A percentile compares a stretch with the other conserved stretches of the same genome.
phyloP scores from a whole-genome alignment of 1,140 invertebrate genomes.

The Conus ventricosus region DNA sequence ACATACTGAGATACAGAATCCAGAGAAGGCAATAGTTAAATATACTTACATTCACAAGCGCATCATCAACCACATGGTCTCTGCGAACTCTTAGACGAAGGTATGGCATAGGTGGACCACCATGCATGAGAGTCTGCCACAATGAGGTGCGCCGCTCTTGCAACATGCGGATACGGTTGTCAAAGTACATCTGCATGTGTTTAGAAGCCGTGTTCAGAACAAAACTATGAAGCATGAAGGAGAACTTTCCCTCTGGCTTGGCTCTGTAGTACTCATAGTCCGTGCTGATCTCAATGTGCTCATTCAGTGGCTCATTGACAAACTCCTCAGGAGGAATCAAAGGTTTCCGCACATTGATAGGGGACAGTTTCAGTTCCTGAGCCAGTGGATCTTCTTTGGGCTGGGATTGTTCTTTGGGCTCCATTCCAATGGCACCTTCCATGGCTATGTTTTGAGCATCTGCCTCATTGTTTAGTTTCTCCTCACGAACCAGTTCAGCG shows the following conservation, averaged over 20 bases:
- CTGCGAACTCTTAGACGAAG: slow-evolving; percentile 87
- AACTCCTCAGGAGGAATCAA: slow-evolving; percentile 91
- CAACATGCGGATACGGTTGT: slow-evolving; percentile 96
- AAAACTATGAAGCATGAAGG: slow-evolving; percentile 93
- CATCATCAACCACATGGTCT: slow-evolving; percentile 93
- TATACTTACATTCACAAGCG: slow-evolving; percentile 86
- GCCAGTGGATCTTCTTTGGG: slow-evolving; percentile 74
- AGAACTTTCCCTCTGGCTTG: slow-evolving; percentile 81
- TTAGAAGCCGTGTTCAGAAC: slow-evolving; percentile 94
- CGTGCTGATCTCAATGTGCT: slow-evolving; percentile 93
- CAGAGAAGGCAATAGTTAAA: no score
- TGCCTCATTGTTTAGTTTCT: slow-evolving; percentile 62
- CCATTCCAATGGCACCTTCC: slow-evolving; percentile 65
- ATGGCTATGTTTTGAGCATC: slow-evolving; percentile 68
- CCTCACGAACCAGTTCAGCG: slow-evolving; percentile 74
- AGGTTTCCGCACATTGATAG: slow-evolving; percentile 88
- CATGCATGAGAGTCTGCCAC: slow-evolving; percentile 84
- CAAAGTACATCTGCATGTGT: slow-evolving; percentile 92
- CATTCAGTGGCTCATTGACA: slow-evolving; percentile 94
- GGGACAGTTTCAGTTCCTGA: slow-evolving; percentile 82
- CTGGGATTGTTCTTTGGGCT: slow-evolving; percentile 66
- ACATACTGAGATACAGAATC: no score
- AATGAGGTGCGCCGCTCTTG: slow-evolving; percentile 90
- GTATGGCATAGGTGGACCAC: slow-evolving; percentile 89
- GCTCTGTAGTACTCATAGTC: slow-evolving; percentile 92